Evolutionary conservation across 2,797 vertebrate genomes (phyloP), one percentile per base, ranked within the genome.

Genomic region (Sparus aurata): DNA sequence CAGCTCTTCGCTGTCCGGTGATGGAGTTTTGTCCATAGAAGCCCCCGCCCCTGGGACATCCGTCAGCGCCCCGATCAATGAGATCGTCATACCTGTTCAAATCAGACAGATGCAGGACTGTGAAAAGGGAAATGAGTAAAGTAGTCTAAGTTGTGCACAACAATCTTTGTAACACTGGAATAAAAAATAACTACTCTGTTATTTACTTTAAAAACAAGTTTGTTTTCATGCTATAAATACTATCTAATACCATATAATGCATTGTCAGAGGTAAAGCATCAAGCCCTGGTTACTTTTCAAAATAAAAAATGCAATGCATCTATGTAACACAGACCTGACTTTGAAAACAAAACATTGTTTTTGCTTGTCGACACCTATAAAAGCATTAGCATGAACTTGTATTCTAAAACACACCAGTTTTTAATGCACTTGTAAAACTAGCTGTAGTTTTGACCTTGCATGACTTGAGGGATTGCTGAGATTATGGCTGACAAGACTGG

Each of bases 31-130:
- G 67, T 92, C 89, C 2, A 67, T 96, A 13, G 94, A 95, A 60
- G 93, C 94, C n/a, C 93, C 95, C 0, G 79, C 93, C 34, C 86
- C 87, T 0, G 82, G 83, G 17, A 86, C 86, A 0, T 71, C 84
- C 50, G 38, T 54, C 79, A 61, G 76, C 7, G 50, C 75, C 15
- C 53, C 84, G 1, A 43, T 54, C 61, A 85, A 52, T 2, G 94
- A 95, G 83, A 82, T 91, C 0, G 85, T 94, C 81, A 91, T 95
- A 52, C 95, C 95, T 0, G 91, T 95, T 79, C 93, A 95, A 89
- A 93, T 89, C 70, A 87, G 79, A 77, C 79, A 90, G 23, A 77
- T 23, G 12, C 76, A 90, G 73, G 88, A 87, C 0, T 60, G 22
- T n/a, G 80, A 89, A 68, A 84, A 92, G 69, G 82, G 67, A 92